Evolutionary conservation across 2,113 vertebrate species (phyloP), one percentile per base, ranked within the genome.

Genomic region (Barnardius zonarius): DNA sequence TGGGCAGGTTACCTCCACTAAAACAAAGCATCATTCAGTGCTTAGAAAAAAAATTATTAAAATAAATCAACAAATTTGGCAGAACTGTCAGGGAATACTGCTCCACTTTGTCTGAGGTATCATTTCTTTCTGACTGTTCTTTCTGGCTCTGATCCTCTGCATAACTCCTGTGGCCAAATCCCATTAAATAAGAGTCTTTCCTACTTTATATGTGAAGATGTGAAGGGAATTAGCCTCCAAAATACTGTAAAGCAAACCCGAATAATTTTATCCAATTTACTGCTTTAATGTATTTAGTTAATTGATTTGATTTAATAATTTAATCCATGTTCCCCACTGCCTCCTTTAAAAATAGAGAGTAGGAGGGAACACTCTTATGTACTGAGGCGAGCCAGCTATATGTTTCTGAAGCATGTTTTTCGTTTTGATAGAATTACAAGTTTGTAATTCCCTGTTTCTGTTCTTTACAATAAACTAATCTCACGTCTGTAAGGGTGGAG

Each of bases 41-140:
- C 22, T 92, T 69, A 28, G 94, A 91, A 95, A 43, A 91, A 94
- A 93, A 87, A 14, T 24, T 11, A 90, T 86, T 88, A 86, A 88
- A 95, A 93, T 46, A 86, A 83, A 86, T 82, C 83, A 88, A 74
- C 22, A 73, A 13, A 35, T 68, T 79, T 52, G 54, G 80, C 48
- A 90, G 66, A 86, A 81, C 12, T 93, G 51, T 64, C 43, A 64
- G 48, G 48, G 43, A 67, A 46, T 92, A 80, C 68, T 90, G 68
- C 46, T 95, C 11, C 39, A 75, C 43, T 93, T 88, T 76, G 39
- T 90, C 86, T 74, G 46, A 92, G 88, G 39, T 81, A 92, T 68
- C 14, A 44, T 83, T 92, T 94, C 64, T 78, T 88, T 92, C 73
- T 80, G 61, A 77, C 43, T 86, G 72, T 76, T 90, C 15, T 81